Conservation (phyloP, 1,140 invertebrate species). For the Cataglyphis hispanica region DNA sequence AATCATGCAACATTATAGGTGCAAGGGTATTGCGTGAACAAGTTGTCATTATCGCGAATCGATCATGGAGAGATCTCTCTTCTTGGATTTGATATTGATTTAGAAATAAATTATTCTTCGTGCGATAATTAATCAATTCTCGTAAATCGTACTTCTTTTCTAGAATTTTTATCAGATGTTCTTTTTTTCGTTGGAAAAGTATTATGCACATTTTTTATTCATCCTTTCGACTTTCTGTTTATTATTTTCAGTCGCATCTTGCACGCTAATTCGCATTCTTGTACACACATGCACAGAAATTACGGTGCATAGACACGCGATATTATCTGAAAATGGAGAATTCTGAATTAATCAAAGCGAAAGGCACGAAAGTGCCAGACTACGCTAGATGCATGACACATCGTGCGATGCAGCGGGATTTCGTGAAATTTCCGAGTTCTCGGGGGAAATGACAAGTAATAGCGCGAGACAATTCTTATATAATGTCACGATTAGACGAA, state of each 20-base stretch:
- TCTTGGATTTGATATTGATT: background rate
- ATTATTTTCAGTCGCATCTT: background rate
- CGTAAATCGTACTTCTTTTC: too few species aligned
- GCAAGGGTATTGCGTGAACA: background rate
- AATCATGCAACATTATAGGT: constrained; percentile 9
- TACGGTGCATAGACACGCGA: background rate
- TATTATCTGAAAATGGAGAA: background rate
- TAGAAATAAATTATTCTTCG: background rate
- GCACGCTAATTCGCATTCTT: background rate
- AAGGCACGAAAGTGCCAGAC: constrained; percentile 13
- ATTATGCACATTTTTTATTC: background rate
- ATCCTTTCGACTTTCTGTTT: background rate
- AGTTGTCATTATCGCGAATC: constrained; percentile 21
- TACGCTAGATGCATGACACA: background rate
- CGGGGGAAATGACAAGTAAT: background rate
- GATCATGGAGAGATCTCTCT: background rate
- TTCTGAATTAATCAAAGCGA: constrained; percentile 48
- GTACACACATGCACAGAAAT: background rate
- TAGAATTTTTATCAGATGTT: background rate
- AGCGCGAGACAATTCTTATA: constrained; percentile 6
- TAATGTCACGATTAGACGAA: constrained; percentile 7
- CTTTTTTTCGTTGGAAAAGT: too few species aligned
- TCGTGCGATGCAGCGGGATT: background rate
- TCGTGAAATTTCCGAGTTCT: constrained; percentile 27
- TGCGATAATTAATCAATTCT: background rate